phyloP scores from a whole-genome alignment of 1,140 invertebrate species.

The Lepidurus arcticus region DNA sequence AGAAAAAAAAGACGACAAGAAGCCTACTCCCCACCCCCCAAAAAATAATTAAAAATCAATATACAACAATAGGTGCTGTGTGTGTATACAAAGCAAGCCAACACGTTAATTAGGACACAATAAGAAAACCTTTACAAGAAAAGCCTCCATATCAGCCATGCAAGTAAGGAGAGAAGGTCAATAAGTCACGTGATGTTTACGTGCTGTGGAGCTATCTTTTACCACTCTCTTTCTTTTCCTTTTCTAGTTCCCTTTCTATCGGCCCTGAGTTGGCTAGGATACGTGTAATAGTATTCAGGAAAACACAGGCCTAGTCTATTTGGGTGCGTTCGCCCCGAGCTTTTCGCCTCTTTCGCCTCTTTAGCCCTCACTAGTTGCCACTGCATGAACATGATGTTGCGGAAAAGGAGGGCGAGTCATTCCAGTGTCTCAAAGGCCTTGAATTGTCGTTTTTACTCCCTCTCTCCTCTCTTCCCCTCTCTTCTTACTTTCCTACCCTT shows the following conservation, averaged over 20 bases:
- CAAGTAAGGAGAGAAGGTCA: neutral
- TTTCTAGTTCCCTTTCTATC: neutral
- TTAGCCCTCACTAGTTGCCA: neutral
- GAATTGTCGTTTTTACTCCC: neutral
- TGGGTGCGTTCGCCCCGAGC: neutral
- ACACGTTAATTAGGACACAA: neutral
- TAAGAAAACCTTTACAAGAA: neutral
- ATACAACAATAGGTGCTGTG: neutral
- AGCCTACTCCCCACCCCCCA: too few species aligned
- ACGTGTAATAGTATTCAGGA: neutral
- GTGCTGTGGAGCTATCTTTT: slow-evolving; percentile 2
- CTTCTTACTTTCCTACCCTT: neutral
- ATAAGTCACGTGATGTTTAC: slow-evolving; percentile 6
- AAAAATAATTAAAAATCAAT: too few species aligned
- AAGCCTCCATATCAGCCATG: neutral
- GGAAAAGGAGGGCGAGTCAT: neutral
- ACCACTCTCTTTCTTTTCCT: neutral
- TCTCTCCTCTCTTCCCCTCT: neutral
- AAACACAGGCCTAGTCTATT: slow-evolving; percentile 14
- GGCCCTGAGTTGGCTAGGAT: neutral
- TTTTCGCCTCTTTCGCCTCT: neutral
- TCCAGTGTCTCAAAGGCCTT: neutral
- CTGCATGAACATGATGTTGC: slow-evolving; percentile 1
- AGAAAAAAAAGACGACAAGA: too few species aligned
- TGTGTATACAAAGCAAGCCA: neutral